phyloP scores from a whole-genome alignment of 2,888 invertebrate species.

The Drosophila engyochracea region DNA sequence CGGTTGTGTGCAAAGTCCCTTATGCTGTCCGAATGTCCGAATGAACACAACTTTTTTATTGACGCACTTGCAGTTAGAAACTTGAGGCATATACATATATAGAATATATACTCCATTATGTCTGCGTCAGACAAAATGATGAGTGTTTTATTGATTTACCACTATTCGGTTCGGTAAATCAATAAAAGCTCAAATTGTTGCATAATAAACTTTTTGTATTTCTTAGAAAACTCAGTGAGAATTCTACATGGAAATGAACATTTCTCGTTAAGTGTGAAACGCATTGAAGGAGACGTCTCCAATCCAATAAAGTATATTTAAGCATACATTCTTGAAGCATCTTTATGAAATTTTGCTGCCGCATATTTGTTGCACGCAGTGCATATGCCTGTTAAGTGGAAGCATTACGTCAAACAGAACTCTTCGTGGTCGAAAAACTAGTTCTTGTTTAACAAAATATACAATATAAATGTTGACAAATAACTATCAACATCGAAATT shows the following conservation, averaged over 20 bases:
- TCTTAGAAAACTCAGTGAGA: background rate
- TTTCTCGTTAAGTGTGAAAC: background rate
- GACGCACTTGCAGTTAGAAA: background rate
- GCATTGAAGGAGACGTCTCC: background rate
- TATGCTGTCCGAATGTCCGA: background rate
- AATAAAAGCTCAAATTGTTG: background rate
- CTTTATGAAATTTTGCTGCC: background rate
- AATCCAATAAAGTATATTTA: background rate
- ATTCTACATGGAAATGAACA: background rate
- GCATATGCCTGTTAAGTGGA: background rate
- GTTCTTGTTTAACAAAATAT: background rate
- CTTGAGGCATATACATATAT: background rate
- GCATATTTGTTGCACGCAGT: background rate
- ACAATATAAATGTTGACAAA: background rate
- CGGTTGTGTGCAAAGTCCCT: background rate
- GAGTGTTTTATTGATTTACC: background rate
- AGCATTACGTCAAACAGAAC: background rate
- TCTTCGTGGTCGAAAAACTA: background rate
- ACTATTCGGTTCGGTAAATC: background rate
- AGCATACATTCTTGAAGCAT: background rate
- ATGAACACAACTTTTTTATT: background rate
- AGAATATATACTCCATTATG: background rate
- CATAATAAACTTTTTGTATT: background rate
- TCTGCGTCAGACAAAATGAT: background rate
- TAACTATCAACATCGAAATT: background rate